Base-by-base conservation (phyloP, 2,113 vertebrate genomes). In the Gyps fulvus region DNA sequence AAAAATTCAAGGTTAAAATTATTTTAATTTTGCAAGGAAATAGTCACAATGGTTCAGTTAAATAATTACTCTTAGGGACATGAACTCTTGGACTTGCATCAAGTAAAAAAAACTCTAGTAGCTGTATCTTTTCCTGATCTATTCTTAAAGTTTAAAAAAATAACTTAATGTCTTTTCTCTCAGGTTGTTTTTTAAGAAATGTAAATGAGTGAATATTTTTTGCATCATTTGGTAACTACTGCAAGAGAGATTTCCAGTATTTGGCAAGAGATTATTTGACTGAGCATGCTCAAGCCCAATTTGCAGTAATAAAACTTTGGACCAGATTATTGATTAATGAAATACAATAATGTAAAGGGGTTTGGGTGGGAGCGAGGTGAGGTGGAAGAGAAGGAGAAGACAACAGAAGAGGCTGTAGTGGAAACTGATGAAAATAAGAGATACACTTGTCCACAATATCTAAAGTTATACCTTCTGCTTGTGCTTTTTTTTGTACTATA, bases 1-100 rank as follows among this genome's bases (percentile, higher is more conserved):
- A 97, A 96, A 88, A 94, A 96, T 94, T 97, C 94, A 96, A 97
- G 95, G 93, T 88, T 96, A 77, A 91, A 94, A 94, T 94, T 93
- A 91, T 95, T 96, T 90, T 93, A 83, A 88, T 96, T 96, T 91
- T 97, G 67, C 50, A 81, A 70, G 79, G 87, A 65, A 83, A 74
- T 74, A 85, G 74, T 93, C 85, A 92, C 78, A 96, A 81, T 86
- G 63, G 59, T 85, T 97, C 50, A 70, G 94, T 89, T 97, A 95
- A 96, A 93, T 91, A 94, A 93, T 92, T 89, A 70, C 66, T 83
- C 42, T 22, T 76, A n/a, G 38, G 78, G 84, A 91, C 76, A 27
- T 62, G 87, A 97, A 90, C 84, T 95, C 50, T 76, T 93, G 93
- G 89, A 87, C 80, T 83, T 92, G 18, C 32, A 54, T 85, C 77